Evolutionary conservation across 2,113 vertebrate genomes (phyloP).

Genomic region (Rhabdornis inornatus): DNA sequence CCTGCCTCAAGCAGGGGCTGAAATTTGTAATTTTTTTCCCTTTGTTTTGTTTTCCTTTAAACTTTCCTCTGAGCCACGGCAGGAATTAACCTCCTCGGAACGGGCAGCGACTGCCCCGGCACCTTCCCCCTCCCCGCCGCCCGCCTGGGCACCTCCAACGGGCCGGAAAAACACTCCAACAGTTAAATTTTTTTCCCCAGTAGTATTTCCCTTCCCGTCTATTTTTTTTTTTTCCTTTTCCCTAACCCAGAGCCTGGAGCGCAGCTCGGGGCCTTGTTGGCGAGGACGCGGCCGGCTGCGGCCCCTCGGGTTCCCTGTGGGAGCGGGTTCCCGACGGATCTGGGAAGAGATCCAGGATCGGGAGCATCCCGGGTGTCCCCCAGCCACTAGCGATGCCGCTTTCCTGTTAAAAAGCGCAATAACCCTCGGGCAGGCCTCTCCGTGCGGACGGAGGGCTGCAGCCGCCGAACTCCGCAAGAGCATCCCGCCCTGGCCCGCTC

Average conservation of each 20-base stretch:
- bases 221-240: not conserved
- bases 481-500: not conserved
- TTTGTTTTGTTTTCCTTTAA: not conserved
- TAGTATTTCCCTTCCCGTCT: not conserved
- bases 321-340: not conserved
- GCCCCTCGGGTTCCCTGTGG: not conserved
- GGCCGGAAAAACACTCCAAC: not conserved
- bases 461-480: not conserved
- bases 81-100: not conserved
- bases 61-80: not conserved
- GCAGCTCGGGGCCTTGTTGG: not conserved
- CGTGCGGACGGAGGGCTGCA: not conserved
- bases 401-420: not conserved
- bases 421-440: not conserved
- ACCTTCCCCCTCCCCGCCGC: not conserved
- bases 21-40: rapidly evolving
- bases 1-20: not conserved
- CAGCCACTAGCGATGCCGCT: not conserved
- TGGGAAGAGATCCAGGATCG: not conserved
- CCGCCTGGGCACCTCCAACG: not conserved
- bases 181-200: rapidly evolving
- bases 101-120: not conserved
- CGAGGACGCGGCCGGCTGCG: not conserved
- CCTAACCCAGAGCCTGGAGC: not conserved
- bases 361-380: not conserved